Evolutionary conservation across 2,888 invertebrate genomes (phyloP).

Genomic region (Aelia acuminata): DNA sequence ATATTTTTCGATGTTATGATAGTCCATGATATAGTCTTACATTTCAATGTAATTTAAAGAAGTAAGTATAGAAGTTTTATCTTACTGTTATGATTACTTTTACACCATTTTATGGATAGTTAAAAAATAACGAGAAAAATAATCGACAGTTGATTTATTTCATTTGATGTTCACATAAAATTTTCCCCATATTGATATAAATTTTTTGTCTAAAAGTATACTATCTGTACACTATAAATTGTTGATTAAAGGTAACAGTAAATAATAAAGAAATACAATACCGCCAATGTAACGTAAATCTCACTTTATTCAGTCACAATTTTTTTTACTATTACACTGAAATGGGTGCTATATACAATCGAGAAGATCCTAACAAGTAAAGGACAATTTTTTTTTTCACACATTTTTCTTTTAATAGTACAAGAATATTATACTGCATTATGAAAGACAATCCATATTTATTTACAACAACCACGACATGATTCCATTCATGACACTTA

Average conservation of each 20-base stretch:
- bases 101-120: no score
- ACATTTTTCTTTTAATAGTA: not conserved
- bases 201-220: no score
- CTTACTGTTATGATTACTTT: no score
- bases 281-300: not conserved
- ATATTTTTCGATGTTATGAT: no score
- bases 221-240: no score
- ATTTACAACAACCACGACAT: slow-evolving; percentile 9
- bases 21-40: no score
- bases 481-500: not conserved
- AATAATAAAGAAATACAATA: not conserved
- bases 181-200: no score
- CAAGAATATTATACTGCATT: slow-evolving; percentile 19
- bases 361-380: not conserved
- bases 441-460: slow-evolving; percentile 7
- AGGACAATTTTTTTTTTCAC: not conserved
- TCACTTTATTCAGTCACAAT: slow-evolving; percentile 35
- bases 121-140: no score
- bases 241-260: not conserved
- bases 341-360: not conserved
- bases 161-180: no score
- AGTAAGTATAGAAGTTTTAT: no score
- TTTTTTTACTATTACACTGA: slow-evolving; percentile 9
- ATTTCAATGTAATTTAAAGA: no score
- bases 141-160: no score